Conservation (phyloP, 2,888 invertebrate species). For the Norana najaformis region DNA sequence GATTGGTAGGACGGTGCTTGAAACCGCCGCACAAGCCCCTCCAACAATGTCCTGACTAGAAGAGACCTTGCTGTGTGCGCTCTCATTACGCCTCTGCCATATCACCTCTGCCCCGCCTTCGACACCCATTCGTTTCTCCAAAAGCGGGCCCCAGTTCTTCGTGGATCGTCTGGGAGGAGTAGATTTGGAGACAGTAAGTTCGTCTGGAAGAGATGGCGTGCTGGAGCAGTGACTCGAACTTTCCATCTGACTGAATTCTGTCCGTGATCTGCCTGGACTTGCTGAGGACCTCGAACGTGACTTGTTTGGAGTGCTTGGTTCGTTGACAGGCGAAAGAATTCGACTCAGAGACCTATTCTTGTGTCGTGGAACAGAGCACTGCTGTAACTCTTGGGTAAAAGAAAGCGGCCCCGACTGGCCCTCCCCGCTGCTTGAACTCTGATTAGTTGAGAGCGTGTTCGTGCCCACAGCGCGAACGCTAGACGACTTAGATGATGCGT, state of each 20-base stretch:
- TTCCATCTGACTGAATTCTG: slow-evolving; percentile 6
- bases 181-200: background rate
- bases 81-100: slow-evolving; percentile 43
- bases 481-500: slow-evolving; percentile 61
- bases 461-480: slow-evolving; percentile 71
- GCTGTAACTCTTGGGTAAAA: slow-evolving; percentile 89
- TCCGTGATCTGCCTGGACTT: background rate
- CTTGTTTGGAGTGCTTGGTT: slow-evolving; percentile 25
- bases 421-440: slow-evolving; percentile 48
- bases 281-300: background rate
- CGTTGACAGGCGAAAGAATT: slow-evolving; percentile 9
- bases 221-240: slow-evolving; percentile 17
- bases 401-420: slow-evolving; percentile 66
- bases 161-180: background rate
- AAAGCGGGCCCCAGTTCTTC: background rate
- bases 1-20: slow-evolving; percentile 54
- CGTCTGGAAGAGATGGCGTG: slow-evolving; percentile 19
- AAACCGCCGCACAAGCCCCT: slow-evolving; percentile 46
- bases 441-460: slow-evolving; percentile 68
- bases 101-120: slow-evolving; percentile 39
- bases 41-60: slow-evolving; percentile 35
- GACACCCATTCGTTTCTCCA: background rate
- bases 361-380: slow-evolving; percentile 55
- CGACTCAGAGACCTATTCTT: slow-evolving; percentile 28
- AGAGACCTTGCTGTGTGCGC: slow-evolving; percentile 47